Base-by-base conservation (phyloP, 2,888 invertebrate genomes). In the Cryptophagus acutangulus region DNA sequence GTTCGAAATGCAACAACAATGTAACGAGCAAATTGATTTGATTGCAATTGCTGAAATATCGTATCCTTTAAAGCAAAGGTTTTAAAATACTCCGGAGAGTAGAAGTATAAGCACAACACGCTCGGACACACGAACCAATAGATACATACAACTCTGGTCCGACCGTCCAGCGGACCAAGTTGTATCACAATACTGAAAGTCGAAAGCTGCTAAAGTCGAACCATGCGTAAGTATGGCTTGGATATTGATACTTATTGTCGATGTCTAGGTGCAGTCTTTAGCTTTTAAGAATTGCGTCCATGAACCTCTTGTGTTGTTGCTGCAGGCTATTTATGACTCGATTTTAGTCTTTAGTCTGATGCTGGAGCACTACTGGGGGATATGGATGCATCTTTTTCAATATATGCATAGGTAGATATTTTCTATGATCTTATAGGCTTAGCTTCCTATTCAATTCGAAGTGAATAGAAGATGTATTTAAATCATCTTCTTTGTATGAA, bases 181-280 rank as follows among this genome's bases (percentile, higher is more conserved):
- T 18, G 34, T 52, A 52, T 42, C 49, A 55, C 55, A 56, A 51
- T 52, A 57, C 57, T 45, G 55, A 56, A 55, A 55, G 52, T 56
- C 48, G 53, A 26, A 26, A 12, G 26, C 9, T 20, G 20, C 9
- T 54, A 49, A 42, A 42, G 53, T 41, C 52, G 53, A 51, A 31
- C 31, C 15, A 16, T 31, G 31, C 31, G 31, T 31, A 40, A 36
- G 25, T 33, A 43, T 31, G 42, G 16, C 13, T 40, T 38, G 33
- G 44, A 57, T 50, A 48, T 43, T 55, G 41, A 45, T 45, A 51
- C 55, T 56, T 57, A 52, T 39, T 33, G 47, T 36, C 31, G 25
- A 25, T 45, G 39, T 38, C 41, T 48, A 42, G 50, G 50, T 40
- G 41, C 37, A 20, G 33, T 40, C 29, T 35, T 46, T 38, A 50